Base-by-base conservation (phyloP, 2,797 vertebrate species). In the Argentina silus region DNA sequence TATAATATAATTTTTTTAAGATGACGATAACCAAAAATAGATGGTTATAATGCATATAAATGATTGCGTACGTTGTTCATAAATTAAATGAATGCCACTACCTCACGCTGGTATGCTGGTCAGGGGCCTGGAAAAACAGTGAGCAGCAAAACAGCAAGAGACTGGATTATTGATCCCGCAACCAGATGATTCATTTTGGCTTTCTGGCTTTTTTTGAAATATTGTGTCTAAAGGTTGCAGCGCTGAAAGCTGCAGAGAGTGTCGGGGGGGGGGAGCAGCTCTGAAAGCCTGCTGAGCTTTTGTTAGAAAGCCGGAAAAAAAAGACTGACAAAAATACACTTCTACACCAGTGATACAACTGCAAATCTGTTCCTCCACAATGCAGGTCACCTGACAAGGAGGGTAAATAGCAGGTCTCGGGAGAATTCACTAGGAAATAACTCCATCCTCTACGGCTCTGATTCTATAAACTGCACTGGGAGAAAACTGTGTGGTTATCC, bases 231-330 rank as follows among this genome's bases (percentile, higher is more conserved):
- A 60, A 36, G 59, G 11, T 60, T 60, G 59, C 23, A 27, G 11
- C 59, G 36, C 23, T 60, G 21, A 60, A 9, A 60, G 59, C 59
- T 27, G 59, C 59, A 59, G 56, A 59, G 14, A 59, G 56, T 10
- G 12, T 60, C 59, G 27, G 59, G 11, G 23, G 27, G 59, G 11
- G 23, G 59, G 5, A 60, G 59, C 27, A 36, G 59, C 21, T 36
- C 27, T 60, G 23, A 36, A 60, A 36, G 11, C 59, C 27, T 14
- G 23, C 23, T 60, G 17, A 36, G 59, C 12, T 36, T 60, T 36
- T 60, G 57, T 27, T 12, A 7, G 21, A 3, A 27, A 60, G 23
- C 57, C 57, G 27, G 57, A 3, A 23, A 23, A 11, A 15, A 15
- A 15, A 4, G 27, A 1, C 51, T 15, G 51, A 53, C 51, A 14